phyloP scores from a whole-genome alignment of 2,888 invertebrate genomes.

The Nysson spinosus region DNA sequence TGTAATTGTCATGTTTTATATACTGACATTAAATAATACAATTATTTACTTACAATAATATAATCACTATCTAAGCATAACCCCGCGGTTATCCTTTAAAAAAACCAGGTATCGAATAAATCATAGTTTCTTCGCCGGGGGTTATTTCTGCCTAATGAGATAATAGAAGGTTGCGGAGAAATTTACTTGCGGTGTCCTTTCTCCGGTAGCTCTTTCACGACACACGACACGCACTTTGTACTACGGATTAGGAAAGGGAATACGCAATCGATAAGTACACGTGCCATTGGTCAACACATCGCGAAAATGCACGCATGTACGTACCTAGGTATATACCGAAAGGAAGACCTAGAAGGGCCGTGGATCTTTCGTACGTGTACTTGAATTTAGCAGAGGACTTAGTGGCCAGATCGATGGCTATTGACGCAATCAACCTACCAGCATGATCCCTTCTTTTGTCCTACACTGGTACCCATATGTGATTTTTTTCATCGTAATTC shows the following conservation, averaged over 20 bases:
- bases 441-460: constrained; percentile 56
- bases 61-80: too few species aligned
- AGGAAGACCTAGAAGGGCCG: constrained; percentile 47
- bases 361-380: constrained; percentile 50
- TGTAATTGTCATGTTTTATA: too few species aligned
- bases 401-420: constrained; percentile 65
- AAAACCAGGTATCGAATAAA: too few species aligned
- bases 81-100: too few species aligned
- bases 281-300: constrained; percentile 53
- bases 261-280: constrained; percentile 44
- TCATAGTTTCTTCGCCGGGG: too few species aligned
- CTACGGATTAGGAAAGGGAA: constrained; percentile 29
- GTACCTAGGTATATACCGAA: too few species aligned
- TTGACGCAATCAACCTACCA: constrained; percentile 67
- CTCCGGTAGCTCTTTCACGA: constrained; percentile 34
- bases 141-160: background rate
- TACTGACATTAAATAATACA: too few species aligned
- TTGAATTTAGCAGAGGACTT: constrained; percentile 59
- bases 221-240: constrained; percentile 50
- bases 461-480: constrained; percentile 67
- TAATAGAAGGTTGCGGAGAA: constrained; percentile 5
- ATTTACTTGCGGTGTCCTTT: constrained; percentile 30
- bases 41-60: too few species aligned
- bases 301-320: constrained; percentile 49
- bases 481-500: constrained; percentile 67